Percentiles rank a stretch among this genome's conserved stretches.
phyloP scores from a whole-genome alignment of 2,888 invertebrate genomes.

The Bombylius major region DNA sequence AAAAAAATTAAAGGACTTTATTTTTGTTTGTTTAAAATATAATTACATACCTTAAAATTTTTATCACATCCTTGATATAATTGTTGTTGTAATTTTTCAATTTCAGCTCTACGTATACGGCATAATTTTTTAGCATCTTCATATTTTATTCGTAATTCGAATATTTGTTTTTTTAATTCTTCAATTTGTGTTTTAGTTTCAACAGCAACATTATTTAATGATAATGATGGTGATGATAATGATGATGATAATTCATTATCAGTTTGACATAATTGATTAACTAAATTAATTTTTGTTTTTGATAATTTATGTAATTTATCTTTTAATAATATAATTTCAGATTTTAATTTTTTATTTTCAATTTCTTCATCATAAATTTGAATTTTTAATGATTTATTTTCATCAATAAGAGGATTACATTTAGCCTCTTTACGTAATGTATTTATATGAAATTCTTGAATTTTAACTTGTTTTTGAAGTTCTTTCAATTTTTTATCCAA shows the following conservation, averaged over 20 bases:
- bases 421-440: slow-evolving; percentile 25
- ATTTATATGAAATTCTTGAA: slow-evolving; percentile 27
- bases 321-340: slow-evolving; percentile 25
- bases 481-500: slow-evolving; percentile 25
- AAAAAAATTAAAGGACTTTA: no score
- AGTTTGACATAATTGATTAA: slow-evolving; percentile 6
- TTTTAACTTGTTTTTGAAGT: slow-evolving; percentile 23
- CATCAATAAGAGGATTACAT: slow-evolving; percentile 28
- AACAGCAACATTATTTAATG: neutral
- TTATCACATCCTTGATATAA: neutral
- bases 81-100: slow-evolving; percentile 22
- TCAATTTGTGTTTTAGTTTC: neutral
- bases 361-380: slow-evolving; percentile 26
- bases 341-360: slow-evolving; percentile 17
- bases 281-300: slow-evolving; percentile 7
- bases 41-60: slow-evolving; percentile 4
- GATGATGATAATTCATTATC: neutral
- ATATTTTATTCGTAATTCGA: slow-evolving; percentile 22
- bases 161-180: slow-evolving; percentile 14
- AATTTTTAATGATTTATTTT: slow-evolving; percentile 25
- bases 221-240: no score
- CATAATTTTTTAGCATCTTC: slow-evolving; percentile 24
- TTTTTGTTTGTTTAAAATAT: neutral
- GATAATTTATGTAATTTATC: slow-evolving; percentile 18
- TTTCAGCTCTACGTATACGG: slow-evolving; percentile 21